Base-by-base conservation (phyloP, 2,797 vertebrate species). In the Cynodonichthys magdalenae region DNA sequence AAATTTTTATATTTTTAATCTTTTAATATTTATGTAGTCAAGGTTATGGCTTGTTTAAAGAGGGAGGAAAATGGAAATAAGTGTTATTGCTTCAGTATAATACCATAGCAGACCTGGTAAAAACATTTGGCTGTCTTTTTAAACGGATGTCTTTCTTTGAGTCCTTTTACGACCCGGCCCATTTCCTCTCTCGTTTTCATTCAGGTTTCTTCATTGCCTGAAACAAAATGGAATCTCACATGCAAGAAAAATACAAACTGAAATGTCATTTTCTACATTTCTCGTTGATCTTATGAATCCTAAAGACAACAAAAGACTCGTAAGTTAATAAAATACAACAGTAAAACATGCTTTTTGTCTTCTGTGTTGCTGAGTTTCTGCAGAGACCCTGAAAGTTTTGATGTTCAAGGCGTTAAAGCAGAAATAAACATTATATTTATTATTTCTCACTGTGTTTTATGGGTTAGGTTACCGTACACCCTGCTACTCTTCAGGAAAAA, bases 51-150 rank as follows among this genome's bases (percentile, higher is more conserved):
- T 27, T 14, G 4, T 67, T 34, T 0, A 20, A 42, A 47, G 3
- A 11, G 11, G 19, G 9, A 47, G 44, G 12, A 18, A 19, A 6
- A 39, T 34, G 1, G 4, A 18, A 57, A 45, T 52, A 0, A 9
- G 0, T 44, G 20, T 0, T 34, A 5, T 24, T 44, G 0, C 0
- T 9, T 36, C 7, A 10, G 46, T 53, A 20, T 28, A 19, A 53
- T 17, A 17, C 2, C 45, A 54, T 36, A 20, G 10, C 3, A 31
- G 2, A 53, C 8, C 34, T 29, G 29, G 41, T 15, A 4, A 6
- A 52, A 52, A 1, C 12, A n/a, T 66, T 51, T 12, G 15, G 11
- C 42, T 31, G 20, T n/a, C 14, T 9, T 19, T 9, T 19, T 6
- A 45, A 28, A 46, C 41, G 6, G n/a, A 1, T 58, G 48, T 52